phyloP scores from a whole-genome alignment of 2,113 vertebrate species.

The Isichthys henryi region DNA sequence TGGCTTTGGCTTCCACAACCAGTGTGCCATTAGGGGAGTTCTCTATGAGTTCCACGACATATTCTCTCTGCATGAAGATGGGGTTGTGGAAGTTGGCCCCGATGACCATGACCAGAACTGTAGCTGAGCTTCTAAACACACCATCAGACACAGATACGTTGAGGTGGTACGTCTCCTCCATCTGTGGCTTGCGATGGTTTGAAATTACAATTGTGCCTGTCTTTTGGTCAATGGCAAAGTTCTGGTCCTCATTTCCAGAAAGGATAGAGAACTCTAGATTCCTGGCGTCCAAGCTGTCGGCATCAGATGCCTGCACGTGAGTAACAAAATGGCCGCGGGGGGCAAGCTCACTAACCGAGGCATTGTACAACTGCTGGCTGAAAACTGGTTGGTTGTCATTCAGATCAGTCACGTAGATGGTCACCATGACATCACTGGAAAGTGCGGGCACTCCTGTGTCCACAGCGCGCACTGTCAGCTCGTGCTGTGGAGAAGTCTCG shows the following conservation, averaged over 20 bases:
- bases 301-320: constrained; percentile 82
- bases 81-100: constrained; percentile 87
- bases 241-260: constrained; percentile 83
- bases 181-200: constrained; percentile 66
- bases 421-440: constrained; percentile 68
- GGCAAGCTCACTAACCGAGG: constrained; percentile 77
- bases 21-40: constrained; percentile 77
- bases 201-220: constrained; percentile 78
- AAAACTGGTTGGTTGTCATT: constrained; percentile 89
- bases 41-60: constrained; percentile 86
- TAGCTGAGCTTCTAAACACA: constrained; percentile 82
- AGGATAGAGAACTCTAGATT: constrained; percentile 81
- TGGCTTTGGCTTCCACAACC: constrained; percentile 75
- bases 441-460: constrained; percentile 86
- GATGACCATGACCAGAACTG: constrained; percentile 69
- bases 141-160: constrained; percentile 87
- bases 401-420: constrained; percentile 75
- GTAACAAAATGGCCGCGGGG: constrained; percentile 81
- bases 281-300: constrained; percentile 71
- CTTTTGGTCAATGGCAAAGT: constrained; percentile 75
- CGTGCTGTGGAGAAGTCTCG: constrained; percentile 69
- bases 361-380: constrained; percentile 72
- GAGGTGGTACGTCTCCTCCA: constrained; percentile 72
- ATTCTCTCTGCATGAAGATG: constrained; percentile 78
- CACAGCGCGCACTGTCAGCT: constrained; percentile 69